A percentile compares a stretch with the other conserved stretches of the same genome.
These are phyloP conservation scores for Rhogogaster chlorosoma DNA, from an alignment of 2,888 invertebrate genomes.

Conservation along the genomic window DNA sequence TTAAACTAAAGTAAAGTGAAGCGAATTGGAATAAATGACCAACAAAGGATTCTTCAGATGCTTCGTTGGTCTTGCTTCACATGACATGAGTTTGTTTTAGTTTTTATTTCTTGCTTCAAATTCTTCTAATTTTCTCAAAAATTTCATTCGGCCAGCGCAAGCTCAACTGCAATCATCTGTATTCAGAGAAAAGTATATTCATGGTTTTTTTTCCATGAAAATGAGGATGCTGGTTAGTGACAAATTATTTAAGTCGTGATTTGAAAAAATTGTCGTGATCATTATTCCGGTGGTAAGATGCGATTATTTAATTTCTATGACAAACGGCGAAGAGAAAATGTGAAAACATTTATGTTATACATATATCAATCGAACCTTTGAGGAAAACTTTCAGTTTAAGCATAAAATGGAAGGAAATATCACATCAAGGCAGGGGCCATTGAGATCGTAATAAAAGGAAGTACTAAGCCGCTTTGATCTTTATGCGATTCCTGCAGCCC, in stretches of 20 bases:
- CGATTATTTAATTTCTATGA: neutral
- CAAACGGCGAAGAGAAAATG: neutral
- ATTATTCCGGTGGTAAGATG: neutral
- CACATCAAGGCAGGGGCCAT: conserved; percentile 8
- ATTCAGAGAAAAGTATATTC: neutral
- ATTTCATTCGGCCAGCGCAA: neutral
- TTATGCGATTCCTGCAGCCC: conserved; percentile 38
- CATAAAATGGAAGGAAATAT: neutral
- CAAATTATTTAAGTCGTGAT: no score
- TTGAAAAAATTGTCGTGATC: neutral
- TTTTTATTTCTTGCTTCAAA: neutral
- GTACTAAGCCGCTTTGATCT: conserved; percentile 42
- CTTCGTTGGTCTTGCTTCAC: neutral
- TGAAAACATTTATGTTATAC: neutral
- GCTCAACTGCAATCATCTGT: neutral
- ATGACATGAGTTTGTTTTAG: neutral
- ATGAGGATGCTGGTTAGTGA: neutral
- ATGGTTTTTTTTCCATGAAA: neutral
- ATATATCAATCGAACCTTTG: neutral
- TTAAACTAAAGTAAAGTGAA: neutral
- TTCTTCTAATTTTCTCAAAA: neutral
- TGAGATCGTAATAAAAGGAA: conserved; percentile 40
- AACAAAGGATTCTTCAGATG: neutral
- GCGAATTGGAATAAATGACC: neutral
- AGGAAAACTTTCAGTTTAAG: conserved; percentile 4